Base-by-base conservation (phyloP, 1,140 invertebrate genomes). In the Caenorhabditis inopinata region DNA sequence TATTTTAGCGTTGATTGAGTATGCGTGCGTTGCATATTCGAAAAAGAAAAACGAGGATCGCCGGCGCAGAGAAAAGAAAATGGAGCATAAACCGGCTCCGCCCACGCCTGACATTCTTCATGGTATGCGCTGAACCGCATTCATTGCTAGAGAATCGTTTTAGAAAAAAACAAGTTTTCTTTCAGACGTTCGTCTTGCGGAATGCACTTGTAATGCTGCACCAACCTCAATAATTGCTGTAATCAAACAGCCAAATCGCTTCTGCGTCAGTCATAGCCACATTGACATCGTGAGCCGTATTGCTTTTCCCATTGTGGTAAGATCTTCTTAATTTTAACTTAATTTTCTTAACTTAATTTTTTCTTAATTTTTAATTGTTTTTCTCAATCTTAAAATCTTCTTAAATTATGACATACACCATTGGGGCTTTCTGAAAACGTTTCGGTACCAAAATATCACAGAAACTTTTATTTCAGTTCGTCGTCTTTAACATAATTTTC, bases 1-100 rank as follows among this genome's bases (percentile, higher is more conserved):
- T 11, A 84, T 85, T 38, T 35, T 86, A 9, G 85, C 85, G 9
- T 74, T 85, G 29, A 81, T 85, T 42, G 85, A 85, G 74, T 85
- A 83, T 53, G 85, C 85, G 0, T 78, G 53, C 42, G 85, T 85
- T 45, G 85, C 84, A 14, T 85, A 85, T 51, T 84, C 51, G 6
- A 84, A 83, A 47, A 84, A 84, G 73, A 84, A 84, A 51, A 80
- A 82, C 51, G 82, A 83, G 27, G 83, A 83, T 62, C 29, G 62
- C 51, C 21, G 46, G 23, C 11, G 76, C 14, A 76, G 78, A 46
- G 74, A 80, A 32, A 84, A 78, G 78, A 83, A 84, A 32, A 81
- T 75, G 79, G 74, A 81, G 80, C 80, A 81, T n/a, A 68, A 74
- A 46, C 51, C 79, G 2, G 76, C 74, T 38, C 74, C 47, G 74